Evolutionary conservation across 2,888 invertebrate genomes (phyloP).

Genomic region (Hydraecia micacea): DNA sequence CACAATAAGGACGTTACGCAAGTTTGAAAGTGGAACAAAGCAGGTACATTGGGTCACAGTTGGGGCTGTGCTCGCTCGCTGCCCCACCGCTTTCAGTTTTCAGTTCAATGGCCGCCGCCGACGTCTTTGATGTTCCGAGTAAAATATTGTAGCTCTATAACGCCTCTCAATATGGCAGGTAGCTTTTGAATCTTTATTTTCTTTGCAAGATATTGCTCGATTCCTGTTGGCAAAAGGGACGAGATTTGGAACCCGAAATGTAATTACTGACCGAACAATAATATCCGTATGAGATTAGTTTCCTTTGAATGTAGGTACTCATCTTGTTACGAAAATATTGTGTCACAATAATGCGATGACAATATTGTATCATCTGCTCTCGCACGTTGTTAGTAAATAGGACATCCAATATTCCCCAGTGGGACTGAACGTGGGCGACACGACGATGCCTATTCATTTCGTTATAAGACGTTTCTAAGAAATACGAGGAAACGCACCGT

Average conservation of each 20-base stretch:
- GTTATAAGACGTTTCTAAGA: constrained; percentile 63
- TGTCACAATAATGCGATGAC: constrained; percentile 40
- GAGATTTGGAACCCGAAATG: constrained; percentile 46
- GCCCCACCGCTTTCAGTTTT: constrained; percentile 76
- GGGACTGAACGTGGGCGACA: constrained; percentile 53
- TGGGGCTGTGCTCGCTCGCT: constrained; percentile 61
- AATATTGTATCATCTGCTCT: constrained; percentile 52
- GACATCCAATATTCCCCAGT: constrained; percentile 54
- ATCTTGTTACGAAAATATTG: constrained; percentile 51
- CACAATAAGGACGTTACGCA: constrained; percentile 65
- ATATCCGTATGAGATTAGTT: constrained; percentile 50
- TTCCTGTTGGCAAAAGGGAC: constrained; percentile 40
- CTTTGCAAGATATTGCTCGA: constrained; percentile 62
- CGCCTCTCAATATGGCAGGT: constrained; percentile 73
- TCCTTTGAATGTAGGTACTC: constrained; percentile 32
- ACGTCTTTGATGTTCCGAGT: constrained; percentile 84
- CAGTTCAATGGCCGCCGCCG: constrained; percentile 79
- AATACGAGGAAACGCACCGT: constrained; percentile 64
- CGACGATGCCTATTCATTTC: constrained; percentile 64
- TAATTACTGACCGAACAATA: constrained; percentile 54
- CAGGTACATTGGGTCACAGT: constrained; percentile 67
- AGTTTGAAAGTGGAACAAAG: constrained; percentile 67
- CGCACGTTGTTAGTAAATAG: constrained; percentile 63
- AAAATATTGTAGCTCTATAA: constrained; percentile 81
- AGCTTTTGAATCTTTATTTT: constrained; percentile 76